Base-by-base conservation (phyloP, 2,888 invertebrate genomes). In the Digitonthophagus gazella region DNA sequence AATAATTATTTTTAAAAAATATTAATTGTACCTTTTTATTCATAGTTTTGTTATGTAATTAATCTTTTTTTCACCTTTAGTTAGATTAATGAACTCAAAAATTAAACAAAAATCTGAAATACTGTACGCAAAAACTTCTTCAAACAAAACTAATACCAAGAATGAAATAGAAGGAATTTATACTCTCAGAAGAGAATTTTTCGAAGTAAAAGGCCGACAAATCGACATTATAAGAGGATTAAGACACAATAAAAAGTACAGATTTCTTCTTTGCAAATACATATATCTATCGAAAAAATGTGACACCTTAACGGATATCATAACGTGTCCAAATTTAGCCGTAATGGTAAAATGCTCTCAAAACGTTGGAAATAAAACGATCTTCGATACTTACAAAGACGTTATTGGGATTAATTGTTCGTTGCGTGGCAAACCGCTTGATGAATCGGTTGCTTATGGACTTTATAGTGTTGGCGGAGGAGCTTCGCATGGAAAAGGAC, bases 211-310 rank as follows among this genome's bases (percentile, higher is more conserved):
- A 19, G 20, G 19, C 8, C 18, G 18, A 6, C 11, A n/a, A n/a
- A 19, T 20, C 16, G 19, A 18, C n/a, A 18, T 4, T 3, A 19
- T n/a, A 19, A 16, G 5, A n/a, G 18, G 14, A 2, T n/a, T 61
- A 20, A 15, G 18, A 61, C 18, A 61, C 18, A 15, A 16, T 2
- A 61, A 61, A 61, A 61, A 11, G n/a, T 61, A 61, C n/a, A 15
- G 14, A 20, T 61, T 61, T 61, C n/a, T 61, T n/a, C 6, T 61
- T 1, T 61, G 61, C 18, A 20, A 61, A 61, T 14, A 19, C 19
- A n/a, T 14, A 58, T 58, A 14, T 58, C 18, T 11, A 58, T 3
- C 18, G 11, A 54, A n/a, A 54, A 0, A 58, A 16, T 58, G 58
- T 5, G 11, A 8, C n/a, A 14, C 11, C 8, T 8, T 14, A 8